Conservation (phyloP, 2,888 invertebrate species). For the Laothoe populi region DNA sequence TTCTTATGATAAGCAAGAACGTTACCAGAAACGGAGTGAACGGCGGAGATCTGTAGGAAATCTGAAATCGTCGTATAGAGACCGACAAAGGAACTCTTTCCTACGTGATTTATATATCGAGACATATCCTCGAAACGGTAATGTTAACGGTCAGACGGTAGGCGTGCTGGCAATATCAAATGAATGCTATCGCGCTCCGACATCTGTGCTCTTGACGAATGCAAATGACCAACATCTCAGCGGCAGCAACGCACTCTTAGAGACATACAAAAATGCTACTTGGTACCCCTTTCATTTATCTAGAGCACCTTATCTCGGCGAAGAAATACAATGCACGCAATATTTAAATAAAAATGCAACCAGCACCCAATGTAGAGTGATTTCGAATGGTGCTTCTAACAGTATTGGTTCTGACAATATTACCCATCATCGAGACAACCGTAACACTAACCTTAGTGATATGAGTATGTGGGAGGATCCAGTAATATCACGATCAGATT, state of each 20-base stretch:
- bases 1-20: conserved; percentile 51
- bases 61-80: conserved; percentile 59
- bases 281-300: conserved; percentile 46
- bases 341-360: conserved; percentile 15
- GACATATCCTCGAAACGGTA: conserved; percentile 77
- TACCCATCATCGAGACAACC: background rate
- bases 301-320: conserved; percentile 9
- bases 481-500: background rate
- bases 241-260: conserved; percentile 52
- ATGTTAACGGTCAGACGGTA: conserved; percentile 72
- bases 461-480: conserved; percentile 9
- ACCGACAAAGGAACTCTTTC: conserved; percentile 73
- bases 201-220: conserved; percentile 74
- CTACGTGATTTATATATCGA: conserved; percentile 79
- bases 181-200: conserved; percentile 69
- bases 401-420: background rate
- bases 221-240: conserved; percentile 69
- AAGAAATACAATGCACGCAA: conserved; percentile 25
- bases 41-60: conserved; percentile 59
- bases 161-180: conserved; percentile 78
- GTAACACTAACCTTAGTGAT: background rate
- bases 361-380: background rate
- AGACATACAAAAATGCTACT: conserved; percentile 49
- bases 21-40: conserved; percentile 54
- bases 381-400: background rate